phyloP scores from a whole-genome alignment of 2,888 invertebrate species.

The Acronicta psi region DNA sequence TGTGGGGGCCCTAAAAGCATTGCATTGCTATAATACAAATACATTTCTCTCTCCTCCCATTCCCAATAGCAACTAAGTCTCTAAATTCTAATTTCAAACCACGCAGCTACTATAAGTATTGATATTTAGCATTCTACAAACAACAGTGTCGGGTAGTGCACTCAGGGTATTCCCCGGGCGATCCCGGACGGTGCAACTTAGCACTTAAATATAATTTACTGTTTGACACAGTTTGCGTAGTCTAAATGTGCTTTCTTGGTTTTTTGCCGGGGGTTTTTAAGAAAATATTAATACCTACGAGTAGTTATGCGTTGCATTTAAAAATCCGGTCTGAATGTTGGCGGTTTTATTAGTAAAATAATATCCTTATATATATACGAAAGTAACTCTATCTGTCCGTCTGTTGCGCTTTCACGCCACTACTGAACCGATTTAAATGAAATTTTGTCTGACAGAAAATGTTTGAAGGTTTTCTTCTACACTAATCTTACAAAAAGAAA shows the following conservation, averaged over 20 bases:
- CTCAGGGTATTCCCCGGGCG: constrained; percentile 21
- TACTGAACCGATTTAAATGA: too few species aligned
- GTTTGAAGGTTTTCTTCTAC: too few species aligned
- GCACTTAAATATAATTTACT: constrained; percentile 49
- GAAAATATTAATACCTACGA: background rate
- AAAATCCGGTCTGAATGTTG: too few species aligned
- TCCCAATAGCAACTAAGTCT: constrained; percentile 29
- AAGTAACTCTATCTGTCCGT: too few species aligned
- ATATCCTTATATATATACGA: too few species aligned
- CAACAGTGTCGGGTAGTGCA: constrained; percentile 33
- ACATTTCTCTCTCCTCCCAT: background rate
- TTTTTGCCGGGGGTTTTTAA: background rate
- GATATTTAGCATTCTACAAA: constrained; percentile 48
- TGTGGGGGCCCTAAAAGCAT: background rate
- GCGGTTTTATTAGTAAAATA: too few species aligned
- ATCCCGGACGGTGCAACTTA: constrained; percentile 25
- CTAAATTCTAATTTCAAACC: constrained; percentile 51
- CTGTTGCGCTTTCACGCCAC: too few species aligned
- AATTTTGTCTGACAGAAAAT: too few species aligned
- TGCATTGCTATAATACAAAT: background rate
- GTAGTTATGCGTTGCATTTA: too few species aligned
- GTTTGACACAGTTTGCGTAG: constrained; percentile 36
- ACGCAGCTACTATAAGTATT: constrained; percentile 35
- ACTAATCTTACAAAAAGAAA: too few species aligned
- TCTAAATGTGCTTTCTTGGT: background rate